phyloP scores from a whole-genome alignment of 2,797 vertebrate genomes.

The Molothrus aeneus region DNA sequence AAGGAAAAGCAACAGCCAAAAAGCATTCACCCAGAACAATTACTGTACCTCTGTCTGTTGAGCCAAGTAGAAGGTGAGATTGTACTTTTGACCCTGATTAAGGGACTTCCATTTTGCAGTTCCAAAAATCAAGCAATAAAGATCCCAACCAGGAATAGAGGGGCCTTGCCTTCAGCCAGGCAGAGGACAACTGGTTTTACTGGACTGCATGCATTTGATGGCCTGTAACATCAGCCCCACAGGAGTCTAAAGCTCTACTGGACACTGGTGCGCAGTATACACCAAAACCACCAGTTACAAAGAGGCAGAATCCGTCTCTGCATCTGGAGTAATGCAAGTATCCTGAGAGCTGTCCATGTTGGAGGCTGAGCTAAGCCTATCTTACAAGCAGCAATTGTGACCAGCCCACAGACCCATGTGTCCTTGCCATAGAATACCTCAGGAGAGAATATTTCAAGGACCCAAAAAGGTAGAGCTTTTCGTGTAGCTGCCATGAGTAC shows the following conservation, averaged over 20 bases:
- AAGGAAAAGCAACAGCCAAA: neutral
- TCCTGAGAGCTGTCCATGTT: neutral
- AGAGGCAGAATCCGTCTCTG: neutral
- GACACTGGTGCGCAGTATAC: neutral
- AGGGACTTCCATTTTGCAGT: neutral
- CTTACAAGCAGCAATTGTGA: neutral
- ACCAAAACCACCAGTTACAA: neutral
- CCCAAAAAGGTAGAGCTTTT: neutral
- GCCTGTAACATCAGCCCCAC: neutral
- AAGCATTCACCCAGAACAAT: neutral
- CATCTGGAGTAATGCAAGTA: neutral
- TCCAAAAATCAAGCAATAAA: neutral
- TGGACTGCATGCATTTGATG: accelerated
- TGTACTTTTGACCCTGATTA: neutral
- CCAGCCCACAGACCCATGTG: neutral
- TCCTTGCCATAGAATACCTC: neutral
- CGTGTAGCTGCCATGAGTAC: neutral
- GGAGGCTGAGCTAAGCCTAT: neutral
- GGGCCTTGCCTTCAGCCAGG: neutral
- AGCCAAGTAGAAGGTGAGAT: neutral
- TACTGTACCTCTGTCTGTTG: neutral
- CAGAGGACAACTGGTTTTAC: neutral
- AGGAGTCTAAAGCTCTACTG: neutral
- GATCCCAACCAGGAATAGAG: neutral
- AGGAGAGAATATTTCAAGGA: neutral